Evolutionary conservation across 1,140 invertebrate genomes (phyloP).

Genomic region (Drosophila takahashii): DNA sequence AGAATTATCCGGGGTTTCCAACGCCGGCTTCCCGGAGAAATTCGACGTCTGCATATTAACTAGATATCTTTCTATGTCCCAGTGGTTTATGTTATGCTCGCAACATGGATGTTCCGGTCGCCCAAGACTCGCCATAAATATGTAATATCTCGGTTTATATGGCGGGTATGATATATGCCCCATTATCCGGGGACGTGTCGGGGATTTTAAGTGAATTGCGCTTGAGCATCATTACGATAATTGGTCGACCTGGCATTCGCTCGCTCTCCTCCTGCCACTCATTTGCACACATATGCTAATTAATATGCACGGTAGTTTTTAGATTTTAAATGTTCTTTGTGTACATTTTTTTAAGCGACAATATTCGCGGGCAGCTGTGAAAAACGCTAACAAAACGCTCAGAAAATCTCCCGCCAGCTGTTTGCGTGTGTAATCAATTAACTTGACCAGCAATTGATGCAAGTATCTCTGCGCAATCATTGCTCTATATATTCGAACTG

Average conservation of each 20-base stretch:
- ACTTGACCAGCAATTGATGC: constrained; percentile 43
- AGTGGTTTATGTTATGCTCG: constrained; percentile 22
- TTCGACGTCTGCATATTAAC: constrained; percentile 59
- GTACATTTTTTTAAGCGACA: constrained; percentile 14
- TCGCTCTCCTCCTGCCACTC: constrained; percentile 1
- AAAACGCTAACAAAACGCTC: constrained; percentile 32
- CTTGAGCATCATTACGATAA: constrained; percentile 61
- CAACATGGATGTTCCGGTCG: constrained; percentile 55
- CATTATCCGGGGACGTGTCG: constrained; percentile 44
- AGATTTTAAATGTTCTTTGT: too few species aligned
- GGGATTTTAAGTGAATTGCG: constrained; percentile 56
- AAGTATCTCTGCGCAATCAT: constrained; percentile 29
- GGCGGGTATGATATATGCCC: constrained; percentile 33
- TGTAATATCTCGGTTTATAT: constrained; percentile 33
- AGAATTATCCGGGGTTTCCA: constrained; percentile 24
- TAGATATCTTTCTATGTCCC: constrained; percentile 16
- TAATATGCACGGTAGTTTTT: constrained; percentile 62
- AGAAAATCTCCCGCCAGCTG: constrained; percentile 14
- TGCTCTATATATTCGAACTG: constrained; percentile 20
- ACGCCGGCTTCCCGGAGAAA: constrained; percentile 30
- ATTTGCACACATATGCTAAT: constrained; percentile 51
- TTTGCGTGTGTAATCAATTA: constrained; percentile 51
- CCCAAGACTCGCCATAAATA: constrained; percentile 28
- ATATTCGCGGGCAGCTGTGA: constrained; percentile 48
- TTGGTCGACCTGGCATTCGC: constrained; percentile 38